Evolutionary conservation across 2,888 invertebrate species (phyloP).

Genomic region (Nymphalis c-album): DNA sequence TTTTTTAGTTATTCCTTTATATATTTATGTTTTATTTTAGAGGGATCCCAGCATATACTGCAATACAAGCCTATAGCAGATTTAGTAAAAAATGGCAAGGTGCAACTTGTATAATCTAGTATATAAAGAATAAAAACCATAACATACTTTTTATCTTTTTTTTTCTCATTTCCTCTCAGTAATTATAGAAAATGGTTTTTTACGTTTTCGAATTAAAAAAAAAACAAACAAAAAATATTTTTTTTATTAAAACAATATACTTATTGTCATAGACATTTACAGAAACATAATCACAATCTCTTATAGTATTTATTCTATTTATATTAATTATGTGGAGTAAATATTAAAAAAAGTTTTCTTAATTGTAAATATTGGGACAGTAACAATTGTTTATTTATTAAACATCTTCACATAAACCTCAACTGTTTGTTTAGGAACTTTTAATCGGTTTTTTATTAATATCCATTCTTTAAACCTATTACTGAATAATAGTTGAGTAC

Average conservation of each 20-base stretch:
- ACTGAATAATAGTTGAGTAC: too few species aligned
- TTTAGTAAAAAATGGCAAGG: conserved; percentile 87
- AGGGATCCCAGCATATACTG: conserved; percentile 89
- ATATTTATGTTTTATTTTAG: conserved; percentile 43
- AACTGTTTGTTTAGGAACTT: too few species aligned
- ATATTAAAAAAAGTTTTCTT: neutral
- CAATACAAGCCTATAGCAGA: conserved; percentile 88
- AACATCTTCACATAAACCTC: neutral
- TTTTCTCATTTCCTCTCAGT: neutral
- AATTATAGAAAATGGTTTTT: too few species aligned
- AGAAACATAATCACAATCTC: neutral
- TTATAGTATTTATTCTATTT: too few species aligned
- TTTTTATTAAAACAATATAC: conserved; percentile 1
- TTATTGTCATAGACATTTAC: conserved; percentile 10
- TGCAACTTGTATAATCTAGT: conserved; percentile 80
- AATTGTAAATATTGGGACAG: neutral
- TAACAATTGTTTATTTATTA: neutral
- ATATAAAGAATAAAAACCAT: neutral
- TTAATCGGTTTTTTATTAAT: too few species aligned
- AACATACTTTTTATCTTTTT: neutral
- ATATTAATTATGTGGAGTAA: neutral
- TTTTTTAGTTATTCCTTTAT: neutral
- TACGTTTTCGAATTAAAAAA: neutral
- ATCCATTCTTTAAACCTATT: too few species aligned
- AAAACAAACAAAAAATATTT: neutral